phyloP scores from a whole-genome alignment of 2,888 invertebrate genomes.

The Chymomyza procnemis region DNA sequence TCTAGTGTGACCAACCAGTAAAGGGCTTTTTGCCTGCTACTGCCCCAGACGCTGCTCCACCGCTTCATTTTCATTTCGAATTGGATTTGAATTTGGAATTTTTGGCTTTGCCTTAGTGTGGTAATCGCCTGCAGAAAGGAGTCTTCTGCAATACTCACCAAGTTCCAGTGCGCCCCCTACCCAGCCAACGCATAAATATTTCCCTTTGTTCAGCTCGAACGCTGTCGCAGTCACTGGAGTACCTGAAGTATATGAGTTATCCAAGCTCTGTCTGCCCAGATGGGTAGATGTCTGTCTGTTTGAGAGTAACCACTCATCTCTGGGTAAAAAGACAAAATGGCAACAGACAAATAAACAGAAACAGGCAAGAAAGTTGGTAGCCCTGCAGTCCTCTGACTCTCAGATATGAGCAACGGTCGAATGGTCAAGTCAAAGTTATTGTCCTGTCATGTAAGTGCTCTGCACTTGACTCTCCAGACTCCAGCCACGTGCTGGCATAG shows the following conservation, averaged over 20 bases:
- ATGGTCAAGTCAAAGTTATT: conserved; percentile 74
- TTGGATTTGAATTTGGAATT: conserved; percentile 71
- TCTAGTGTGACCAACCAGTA: neutral
- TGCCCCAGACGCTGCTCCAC: neutral
- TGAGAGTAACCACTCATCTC: conserved; percentile 17
- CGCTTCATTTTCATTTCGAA: conserved; percentile 62
- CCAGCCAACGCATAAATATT: conserved; percentile 66
- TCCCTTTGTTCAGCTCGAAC: conserved; percentile 59
- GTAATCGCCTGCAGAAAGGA: conserved; percentile 33
- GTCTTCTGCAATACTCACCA: neutral
- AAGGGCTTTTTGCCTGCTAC: conserved; percentile 17
- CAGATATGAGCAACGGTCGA: conserved; percentile 72
- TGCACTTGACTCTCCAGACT: neutral
- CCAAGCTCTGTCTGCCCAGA: conserved; percentile 6
- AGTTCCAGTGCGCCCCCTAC: too few relatives aligned
- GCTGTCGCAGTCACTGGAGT: conserved; percentile 18
- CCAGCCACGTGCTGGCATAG: neutral
- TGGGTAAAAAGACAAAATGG: neutral
- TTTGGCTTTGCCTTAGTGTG: conserved; percentile 46
- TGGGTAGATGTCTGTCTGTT: conserved; percentile 7
- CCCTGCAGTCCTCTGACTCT: conserved; percentile 7
- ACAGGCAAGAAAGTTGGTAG: conserved; percentile 6
- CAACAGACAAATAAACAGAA: neutral
- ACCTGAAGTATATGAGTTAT: neutral
- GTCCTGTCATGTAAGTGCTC: conserved; percentile 65